A percentile compares a stretch with the other conserved stretches of the same genome.
phyloP scores from a whole-genome alignment of 2,888 invertebrate species.

The Cerceris rybyensis region DNA sequence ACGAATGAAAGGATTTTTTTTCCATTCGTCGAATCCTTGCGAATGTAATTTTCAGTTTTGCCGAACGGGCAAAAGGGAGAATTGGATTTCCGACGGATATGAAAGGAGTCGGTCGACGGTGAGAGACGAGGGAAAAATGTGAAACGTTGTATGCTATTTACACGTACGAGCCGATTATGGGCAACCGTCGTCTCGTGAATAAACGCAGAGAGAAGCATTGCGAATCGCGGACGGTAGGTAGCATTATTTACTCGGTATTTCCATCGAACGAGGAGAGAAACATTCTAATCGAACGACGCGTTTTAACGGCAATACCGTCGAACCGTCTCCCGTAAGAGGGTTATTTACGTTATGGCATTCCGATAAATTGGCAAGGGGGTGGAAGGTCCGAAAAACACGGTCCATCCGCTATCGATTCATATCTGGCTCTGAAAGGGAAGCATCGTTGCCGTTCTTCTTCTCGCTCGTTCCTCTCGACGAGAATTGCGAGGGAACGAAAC shows the following conservation, averaged over 20 bases:
- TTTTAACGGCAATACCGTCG: background rate
- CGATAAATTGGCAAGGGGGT: background rate
- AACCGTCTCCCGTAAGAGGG: background rate
- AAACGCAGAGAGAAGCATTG: too few species aligned
- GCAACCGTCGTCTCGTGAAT: background rate
- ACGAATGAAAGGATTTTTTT: too few species aligned
- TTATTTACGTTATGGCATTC: background rate
- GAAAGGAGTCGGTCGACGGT: too few species aligned
- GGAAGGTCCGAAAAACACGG: background rate
- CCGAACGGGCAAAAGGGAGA: background rate
- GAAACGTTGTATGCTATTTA: background rate
- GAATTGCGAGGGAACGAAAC: constrained; percentile 17
- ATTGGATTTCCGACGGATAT: background rate
- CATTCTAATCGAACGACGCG: background rate
- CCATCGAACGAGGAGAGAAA: background rate
- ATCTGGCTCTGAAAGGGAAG: constrained; percentile 2
- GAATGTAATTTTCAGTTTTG: too few species aligned
- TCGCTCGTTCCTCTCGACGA: constrained; percentile 1
- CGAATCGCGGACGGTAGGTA: background rate
- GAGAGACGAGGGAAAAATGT: background rate
- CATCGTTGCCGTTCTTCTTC: constrained; percentile 1
- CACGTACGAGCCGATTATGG: background rate
- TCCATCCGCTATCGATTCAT: constrained; percentile 21
- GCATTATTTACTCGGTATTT: background rate
- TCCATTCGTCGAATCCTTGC: too few species aligned